Conservation (phyloP, 64 coral and sea anemone species). For the Stichodactyla helianthus region DNA sequence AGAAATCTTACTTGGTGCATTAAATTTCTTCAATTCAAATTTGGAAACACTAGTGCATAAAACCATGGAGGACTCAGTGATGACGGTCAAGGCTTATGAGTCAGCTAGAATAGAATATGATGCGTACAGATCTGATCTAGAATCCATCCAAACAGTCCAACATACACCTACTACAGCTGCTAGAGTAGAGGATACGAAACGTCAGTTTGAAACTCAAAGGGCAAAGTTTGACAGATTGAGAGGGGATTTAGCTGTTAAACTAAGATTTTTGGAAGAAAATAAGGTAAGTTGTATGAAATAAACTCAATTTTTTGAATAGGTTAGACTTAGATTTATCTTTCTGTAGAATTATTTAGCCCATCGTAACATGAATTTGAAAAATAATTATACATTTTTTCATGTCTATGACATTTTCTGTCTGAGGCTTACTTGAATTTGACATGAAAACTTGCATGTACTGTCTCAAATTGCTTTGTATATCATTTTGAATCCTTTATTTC, state of each 20-base stretch:
- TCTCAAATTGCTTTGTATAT: too few species aligned
- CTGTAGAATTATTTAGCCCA: too few species aligned
- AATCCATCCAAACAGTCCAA: constrained; percentile 50
- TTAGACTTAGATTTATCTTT: too few species aligned
- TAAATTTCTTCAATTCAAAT: constrained; percentile 91
- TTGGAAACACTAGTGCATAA: constrained; percentile 84
- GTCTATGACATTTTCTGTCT: too few species aligned
- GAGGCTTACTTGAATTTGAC: too few species aligned
- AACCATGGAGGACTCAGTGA: constrained; percentile 96
- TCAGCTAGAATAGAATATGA: constrained; percentile 96
- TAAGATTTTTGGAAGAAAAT: constrained; percentile 97
- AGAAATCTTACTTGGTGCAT: constrained; percentile 87
- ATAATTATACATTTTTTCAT: too few species aligned
- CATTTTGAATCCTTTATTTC: too few species aligned
- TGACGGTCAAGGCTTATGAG: constrained; percentile 90
- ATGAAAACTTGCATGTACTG: background rate
- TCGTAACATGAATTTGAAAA: too few species aligned
- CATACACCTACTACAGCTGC: constrained; percentile 53
- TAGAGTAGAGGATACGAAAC: constrained; percentile 76
- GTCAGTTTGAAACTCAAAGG: constrained; percentile 87
- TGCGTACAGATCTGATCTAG: constrained; percentile 94
- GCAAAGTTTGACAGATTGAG: constrained; percentile 88
- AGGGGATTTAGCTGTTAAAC: constrained; percentile 85
- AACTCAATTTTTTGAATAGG: too few species aligned
- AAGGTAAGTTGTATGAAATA: constrained; percentile 49